A percentile compares a stretch with the other conserved stretches of the same genome.
phyloP scores from a whole-genome alignment of 2,797 vertebrate genomes.

The Periophthalmus magnuspinnatus region DNA sequence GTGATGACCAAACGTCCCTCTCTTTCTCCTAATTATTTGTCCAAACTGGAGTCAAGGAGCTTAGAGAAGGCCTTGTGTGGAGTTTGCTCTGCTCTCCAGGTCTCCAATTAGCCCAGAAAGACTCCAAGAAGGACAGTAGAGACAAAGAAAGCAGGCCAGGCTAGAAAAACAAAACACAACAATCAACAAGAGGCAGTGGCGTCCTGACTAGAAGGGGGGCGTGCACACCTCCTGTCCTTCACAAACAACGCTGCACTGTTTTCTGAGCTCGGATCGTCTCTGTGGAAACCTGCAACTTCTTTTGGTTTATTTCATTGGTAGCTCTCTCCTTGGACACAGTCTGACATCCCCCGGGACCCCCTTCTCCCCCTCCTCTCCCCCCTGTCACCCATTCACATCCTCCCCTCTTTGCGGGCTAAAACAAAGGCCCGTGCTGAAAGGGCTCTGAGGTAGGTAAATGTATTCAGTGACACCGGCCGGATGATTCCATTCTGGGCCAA shows the following conservation, averaged over 20 bases:
- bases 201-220: slow-evolving; percentile 42
- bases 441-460: slow-evolving; percentile 98
- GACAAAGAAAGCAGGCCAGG: slow-evolving; percentile 60
- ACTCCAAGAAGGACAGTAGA: slow-evolving; percentile 58
- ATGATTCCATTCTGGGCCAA: slow-evolving; percentile 95
- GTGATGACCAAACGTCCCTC: slow-evolving; percentile 49
- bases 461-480: slow-evolving; percentile 97
- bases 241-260: slow-evolving; percentile 58
- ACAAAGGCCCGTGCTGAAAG: slow-evolving; percentile 84
- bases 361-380: slow-evolving; percentile 3
- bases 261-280: slow-evolving; percentile 75
- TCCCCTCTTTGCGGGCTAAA: slow-evolving; percentile 78
- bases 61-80: slow-evolving; percentile 56
- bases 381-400: slow-evolving; percentile 80
- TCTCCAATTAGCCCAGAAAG: slow-evolving; percentile 79
- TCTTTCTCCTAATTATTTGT: slow-evolving; percentile 73
- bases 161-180: slow-evolving; percentile 69
- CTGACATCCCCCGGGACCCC: slow-evolving; percentile 48
- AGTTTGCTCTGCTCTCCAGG: slow-evolving; percentile 65
- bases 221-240: slow-evolving; percentile 41
- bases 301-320: slow-evolving; percentile 62
- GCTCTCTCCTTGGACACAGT: slow-evolving; percentile 51
- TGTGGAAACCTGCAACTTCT: slow-evolving; percentile 84
- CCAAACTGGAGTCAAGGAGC: slow-evolving; percentile 70
- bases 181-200: slow-evolving; percentile 73